Evolutionary conservation across 2,113 vertebrate genomes (phyloP), one percentile per base, ranked within the genome.

Genomic region (Oxyruncus cristatus): DNA sequence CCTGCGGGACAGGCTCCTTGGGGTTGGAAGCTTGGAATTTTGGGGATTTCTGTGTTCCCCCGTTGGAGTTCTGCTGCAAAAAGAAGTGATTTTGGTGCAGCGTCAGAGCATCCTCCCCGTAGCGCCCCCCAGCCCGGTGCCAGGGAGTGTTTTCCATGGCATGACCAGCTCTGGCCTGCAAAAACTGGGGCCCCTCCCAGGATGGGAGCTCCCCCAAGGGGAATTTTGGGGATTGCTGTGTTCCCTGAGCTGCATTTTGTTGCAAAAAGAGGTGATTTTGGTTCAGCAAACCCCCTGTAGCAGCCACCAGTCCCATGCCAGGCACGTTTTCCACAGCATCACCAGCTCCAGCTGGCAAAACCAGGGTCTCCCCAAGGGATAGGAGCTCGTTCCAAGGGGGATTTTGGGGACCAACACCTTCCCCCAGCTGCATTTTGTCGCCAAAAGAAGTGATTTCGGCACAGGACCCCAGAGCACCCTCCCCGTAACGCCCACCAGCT

Each of bases 221-320:
- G 33, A 24, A 26, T 62, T 47, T 23, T 1, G 2, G 27, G 52
- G 11, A 6, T 5, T 0, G 1, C 0, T 8, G 1, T 1, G 1
- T 8, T 52, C 21, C 30, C 32, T 1, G 30, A 8, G 44, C 22
- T 30, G 14, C 2, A 4, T 4, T 73, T 61, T 39, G 5, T 21
- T 33, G 11, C 11, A 11, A 12, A 39, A 52, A 37, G 14, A n/a
- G 14, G 1, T 0, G 9, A 22, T 44, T 68, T 61, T 15, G 49
- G 23, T 9, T 4, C 52, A 8, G n/a, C 37, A 10, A 8, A 68
- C 33, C 41, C 23, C 37, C 39, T 2, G 0, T 2, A 20, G 73
- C 16, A 1, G 32, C 35, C 55, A 11, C 5, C 41, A 37, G 37
- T 58, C 30, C 47, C 4, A 4, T 8, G 33, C 52, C 26, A 21